Base-by-base conservation (phyloP, 2,888 invertebrate genomes). In the Drosophila helvetica region DNA sequence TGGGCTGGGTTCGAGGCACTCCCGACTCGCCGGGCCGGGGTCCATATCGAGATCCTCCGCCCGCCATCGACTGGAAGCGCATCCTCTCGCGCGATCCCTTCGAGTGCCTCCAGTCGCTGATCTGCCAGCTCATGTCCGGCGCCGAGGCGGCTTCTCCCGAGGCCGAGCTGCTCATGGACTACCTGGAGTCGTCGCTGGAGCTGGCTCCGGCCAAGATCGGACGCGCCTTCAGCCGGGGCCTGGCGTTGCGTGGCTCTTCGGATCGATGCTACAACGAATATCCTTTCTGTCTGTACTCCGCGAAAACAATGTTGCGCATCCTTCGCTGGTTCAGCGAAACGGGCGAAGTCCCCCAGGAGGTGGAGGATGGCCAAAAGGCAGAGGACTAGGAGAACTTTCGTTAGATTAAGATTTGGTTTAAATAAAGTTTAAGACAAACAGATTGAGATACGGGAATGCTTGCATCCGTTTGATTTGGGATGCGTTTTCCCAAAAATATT, bases 201-300 rank as follows among this genome's bases (percentile, higher is more conserved):
- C 62, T 84, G 70, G 91, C 91, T 17, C 92, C 92, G 1, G 75
- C 71, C 0, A 80, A 90, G 74, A 90, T 92, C 8, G 89, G 80
- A n/a, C 84, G 87, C 6, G 91, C 92, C 2, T 91, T 91, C 67
- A 90, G 89, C 65, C 88, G 86, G 2, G 92, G 92, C 15, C 46
- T 91, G 33, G 85, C 87, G 1, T 78, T 86, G 50, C 84, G 76
- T 4, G 89, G 90, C 3, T 72, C 68, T 8, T 75, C 86, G 7
- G 86, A 89, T 17, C 83, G 85, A 27, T 92, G 92, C 59, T 91
- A 85, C 30, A 84, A 87, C 33, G 90, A 91, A 52, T 92, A 92
- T 87, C 91, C 91, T 15, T 90, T 90, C 67, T 92, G 92, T 60
- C 78, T 91, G 55, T 92, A 92, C 77, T 92, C 92, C 4, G 91